Conservation (phyloP, 23 tunicate species). For the Halocynthia aurantium region DNA sequence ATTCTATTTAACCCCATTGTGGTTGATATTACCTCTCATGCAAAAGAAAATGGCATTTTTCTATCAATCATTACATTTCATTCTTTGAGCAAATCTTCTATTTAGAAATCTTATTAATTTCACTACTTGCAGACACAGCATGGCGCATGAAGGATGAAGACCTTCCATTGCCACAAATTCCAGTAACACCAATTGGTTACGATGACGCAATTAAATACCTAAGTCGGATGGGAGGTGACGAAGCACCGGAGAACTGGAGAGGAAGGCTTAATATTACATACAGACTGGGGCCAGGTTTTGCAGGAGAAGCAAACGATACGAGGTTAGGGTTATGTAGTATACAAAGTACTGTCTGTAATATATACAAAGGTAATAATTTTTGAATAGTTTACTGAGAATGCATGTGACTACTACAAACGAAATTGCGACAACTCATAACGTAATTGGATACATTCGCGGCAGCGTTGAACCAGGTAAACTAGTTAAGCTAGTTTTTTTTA, state of each 20-base stretch:
- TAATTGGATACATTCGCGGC: conserved; percentile 55
- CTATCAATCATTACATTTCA: too few relatives aligned
- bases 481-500: too few relatives aligned
- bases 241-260: conserved; percentile 38
- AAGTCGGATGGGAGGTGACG: conserved; percentile 33
- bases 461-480: conserved; percentile 49
- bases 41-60: too few relatives aligned
- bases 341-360: background rate
- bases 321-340: conserved; percentile 9
- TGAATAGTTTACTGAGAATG: conserved; percentile 41
- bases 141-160: conserved; percentile 27
- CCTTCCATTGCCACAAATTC: conserved; percentile 39
- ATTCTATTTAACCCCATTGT: too few relatives aligned
- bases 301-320: background rate
- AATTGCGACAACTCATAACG: conserved; percentile 30
- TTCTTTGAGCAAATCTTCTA: too few relatives aligned
- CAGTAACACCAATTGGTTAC: conserved; percentile 69
- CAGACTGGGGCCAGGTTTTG: conserved; percentile 66
- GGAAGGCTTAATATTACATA: conserved; percentile 64
- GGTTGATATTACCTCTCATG: too few relatives aligned
- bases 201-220: conserved; percentile 48
- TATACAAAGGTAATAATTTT: background rate
- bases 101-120: too few relatives aligned
- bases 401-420: conserved; percentile 53
- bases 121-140: conserved; percentile 42